Percentiles rank a stretch among this genome's conserved stretches.
phyloP scores from a whole-genome alignment of 2,113 vertebrate species.

The Triplophysa tibetana region DNA sequence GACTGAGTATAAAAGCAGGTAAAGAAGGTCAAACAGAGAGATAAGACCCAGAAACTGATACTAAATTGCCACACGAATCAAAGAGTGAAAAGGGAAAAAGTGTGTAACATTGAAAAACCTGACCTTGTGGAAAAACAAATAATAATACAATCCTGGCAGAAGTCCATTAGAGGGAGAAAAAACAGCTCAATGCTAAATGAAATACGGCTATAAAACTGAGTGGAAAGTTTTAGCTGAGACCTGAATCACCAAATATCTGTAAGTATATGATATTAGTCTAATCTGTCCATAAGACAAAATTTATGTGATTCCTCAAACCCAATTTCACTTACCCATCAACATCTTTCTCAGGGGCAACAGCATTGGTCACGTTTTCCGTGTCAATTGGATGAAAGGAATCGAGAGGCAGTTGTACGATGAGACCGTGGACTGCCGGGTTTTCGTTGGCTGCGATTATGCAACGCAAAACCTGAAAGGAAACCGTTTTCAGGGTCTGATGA shows the following conservation, averaged over 20 bases:
- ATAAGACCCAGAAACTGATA: not conserved
- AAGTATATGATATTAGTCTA: not conserved
- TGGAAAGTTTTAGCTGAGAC: not conserved
- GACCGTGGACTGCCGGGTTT: slow-evolving; percentile 82
- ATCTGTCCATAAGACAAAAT: not conserved
- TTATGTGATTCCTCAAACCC: not conserved
- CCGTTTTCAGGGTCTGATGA: not conserved
- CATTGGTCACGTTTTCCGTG: slow-evolving; percentile 82
- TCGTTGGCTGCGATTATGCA: slow-evolving; percentile 79
- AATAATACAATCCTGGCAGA: no score
- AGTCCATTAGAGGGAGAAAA: not conserved
- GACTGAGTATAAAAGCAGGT: not conserved
- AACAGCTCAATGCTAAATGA: not conserved
- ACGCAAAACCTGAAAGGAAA: slow-evolving; percentile 77
- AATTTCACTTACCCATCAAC: slow-evolving; percentile 85
- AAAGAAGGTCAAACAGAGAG: not conserved
- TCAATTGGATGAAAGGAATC: slow-evolving; percentile 83
- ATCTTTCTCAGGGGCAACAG: slow-evolving; percentile 88
- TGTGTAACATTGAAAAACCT: not conserved
- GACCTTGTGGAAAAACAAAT: not conserved
- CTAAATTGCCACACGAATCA: not conserved
- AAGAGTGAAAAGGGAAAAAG: not conserved
- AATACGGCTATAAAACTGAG: not conserved
- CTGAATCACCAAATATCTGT: not conserved
- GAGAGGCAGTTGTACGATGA: slow-evolving; percentile 94